A percentile compares a stretch with the other conserved stretches of the same genome.
Conservation (phyloP, 2,113 vertebrate genomes). For the Beaufortia kweichowensis region DNA sequence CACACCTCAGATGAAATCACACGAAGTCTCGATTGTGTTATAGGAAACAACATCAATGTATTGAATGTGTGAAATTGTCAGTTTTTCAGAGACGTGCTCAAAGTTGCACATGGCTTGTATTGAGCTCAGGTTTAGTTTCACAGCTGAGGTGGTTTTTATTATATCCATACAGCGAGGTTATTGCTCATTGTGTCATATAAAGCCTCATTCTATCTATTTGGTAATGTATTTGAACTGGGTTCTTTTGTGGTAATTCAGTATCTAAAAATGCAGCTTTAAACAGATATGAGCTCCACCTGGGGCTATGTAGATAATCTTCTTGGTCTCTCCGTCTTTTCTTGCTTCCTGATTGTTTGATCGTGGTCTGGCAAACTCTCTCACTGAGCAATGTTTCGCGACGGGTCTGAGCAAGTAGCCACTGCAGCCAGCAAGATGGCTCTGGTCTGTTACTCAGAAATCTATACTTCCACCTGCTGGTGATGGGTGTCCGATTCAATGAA, state of each 20-base stretch:
- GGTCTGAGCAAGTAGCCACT: not conserved
- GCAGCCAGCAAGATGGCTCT: not conserved
- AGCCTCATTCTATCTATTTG: not conserved
- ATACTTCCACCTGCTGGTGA: conserved; percentile 1
- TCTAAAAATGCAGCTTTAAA: too few species aligned
- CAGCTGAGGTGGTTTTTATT: not conserved
- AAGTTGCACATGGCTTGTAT: not conserved
- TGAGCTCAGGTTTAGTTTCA: conserved; percentile 12
- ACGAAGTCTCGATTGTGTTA: conserved; percentile 1
- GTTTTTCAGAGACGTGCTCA: not conserved
- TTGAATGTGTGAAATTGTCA: conserved; percentile 22
- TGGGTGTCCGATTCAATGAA: not conserved
- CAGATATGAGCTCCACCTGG: not conserved
- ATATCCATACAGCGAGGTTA: not conserved
- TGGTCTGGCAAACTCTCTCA: not conserved
- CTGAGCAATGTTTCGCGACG: not conserved
- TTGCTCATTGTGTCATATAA: not conserved
- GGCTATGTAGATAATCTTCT: not conserved
- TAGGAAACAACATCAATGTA: conserved; percentile 26
- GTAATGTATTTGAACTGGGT: not conserved
- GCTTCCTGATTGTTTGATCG: not conserved
- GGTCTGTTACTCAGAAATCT: not conserved
- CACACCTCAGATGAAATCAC: conserved; percentile 16
- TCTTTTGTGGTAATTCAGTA: not conserved
- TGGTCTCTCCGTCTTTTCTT: not conserved